phyloP scores from a whole-genome alignment of 2,888 invertebrate species.

The Steinernema scapterisci region DNA sequence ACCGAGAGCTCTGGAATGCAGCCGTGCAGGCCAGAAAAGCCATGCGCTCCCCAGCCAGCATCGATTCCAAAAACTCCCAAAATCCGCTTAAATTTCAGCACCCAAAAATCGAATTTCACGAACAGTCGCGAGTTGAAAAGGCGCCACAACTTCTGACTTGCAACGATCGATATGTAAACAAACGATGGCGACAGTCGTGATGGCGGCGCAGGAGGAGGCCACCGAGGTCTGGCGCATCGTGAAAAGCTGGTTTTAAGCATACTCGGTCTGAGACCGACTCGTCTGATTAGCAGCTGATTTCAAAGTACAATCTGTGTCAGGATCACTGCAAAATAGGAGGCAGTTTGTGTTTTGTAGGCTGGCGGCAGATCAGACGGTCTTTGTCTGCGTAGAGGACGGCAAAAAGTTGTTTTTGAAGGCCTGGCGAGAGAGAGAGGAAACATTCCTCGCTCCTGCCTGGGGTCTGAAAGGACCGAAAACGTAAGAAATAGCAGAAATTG shows the following conservation, averaged over 20 bases:
- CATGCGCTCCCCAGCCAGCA: not conserved
- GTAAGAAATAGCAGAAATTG: too few relatives aligned
- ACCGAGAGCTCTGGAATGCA: too few relatives aligned
- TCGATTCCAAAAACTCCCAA: not conserved
- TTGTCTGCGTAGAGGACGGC: not conserved
- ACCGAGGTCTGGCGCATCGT: not conserved
- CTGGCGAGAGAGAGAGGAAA: not conserved
- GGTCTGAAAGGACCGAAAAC: too few relatives aligned
- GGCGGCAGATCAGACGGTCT: not conserved
- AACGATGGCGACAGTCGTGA: not conserved
- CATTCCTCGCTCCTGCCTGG: too few relatives aligned
- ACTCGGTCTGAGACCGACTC: too few relatives aligned
- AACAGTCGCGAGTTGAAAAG: not conserved
- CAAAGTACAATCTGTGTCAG: too few relatives aligned
- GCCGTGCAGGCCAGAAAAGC: too few relatives aligned
- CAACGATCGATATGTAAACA: conserved; percentile 12
- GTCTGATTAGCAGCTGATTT: too few relatives aligned
- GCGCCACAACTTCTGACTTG: not conserved
- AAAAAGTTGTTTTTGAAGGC: not conserved
- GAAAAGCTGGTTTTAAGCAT: not conserved
- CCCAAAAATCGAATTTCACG: not conserved
- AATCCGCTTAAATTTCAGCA: not conserved
- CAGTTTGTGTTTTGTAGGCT: not conserved
- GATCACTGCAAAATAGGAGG: too few relatives aligned
- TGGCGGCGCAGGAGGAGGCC: too few relatives aligned